Percentiles rank a stretch among this genome's conserved stretches.
Evolutionary conservation across 2,113 vertebrate species (phyloP).

Genomic region (Taurulus bubalis): DNA sequence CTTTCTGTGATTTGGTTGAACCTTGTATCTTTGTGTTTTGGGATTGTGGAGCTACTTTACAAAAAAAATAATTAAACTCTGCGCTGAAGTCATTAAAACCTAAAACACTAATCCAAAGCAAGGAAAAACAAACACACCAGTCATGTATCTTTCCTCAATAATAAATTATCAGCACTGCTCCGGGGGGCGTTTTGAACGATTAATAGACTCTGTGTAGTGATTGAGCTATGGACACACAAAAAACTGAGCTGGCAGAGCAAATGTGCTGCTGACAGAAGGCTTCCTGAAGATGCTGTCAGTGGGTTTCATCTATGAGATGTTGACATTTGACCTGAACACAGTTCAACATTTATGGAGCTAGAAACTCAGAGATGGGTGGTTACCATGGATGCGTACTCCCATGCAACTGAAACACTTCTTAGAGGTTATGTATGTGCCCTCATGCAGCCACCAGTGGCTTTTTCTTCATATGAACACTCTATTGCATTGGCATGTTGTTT

Average conservation of each 20-base stretch:
- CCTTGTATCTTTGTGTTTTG: background rate
- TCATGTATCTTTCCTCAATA: background rate
- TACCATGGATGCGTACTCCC: background rate
- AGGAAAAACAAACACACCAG: background rate
- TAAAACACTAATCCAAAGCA: background rate
- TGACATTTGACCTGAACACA: conserved; percentile 1
- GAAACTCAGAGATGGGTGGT: background rate
- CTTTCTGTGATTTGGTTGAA: background rate
- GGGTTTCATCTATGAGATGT: background rate
- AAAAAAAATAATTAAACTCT: background rate
- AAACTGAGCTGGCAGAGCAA: background rate
- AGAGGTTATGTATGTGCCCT: background rate
- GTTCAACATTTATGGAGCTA: background rate
- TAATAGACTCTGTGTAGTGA: background rate
- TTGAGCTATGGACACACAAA: no score
- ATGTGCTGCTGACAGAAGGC: background rate
- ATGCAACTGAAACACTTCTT: background rate
- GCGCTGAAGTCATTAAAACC: no score
- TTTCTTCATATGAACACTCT: background rate
- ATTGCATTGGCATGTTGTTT: background rate
- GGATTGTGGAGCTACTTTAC: background rate
- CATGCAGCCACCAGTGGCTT: background rate
- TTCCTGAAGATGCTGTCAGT: background rate
- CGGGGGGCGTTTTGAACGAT: background rate
- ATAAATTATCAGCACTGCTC: background rate